Percentiles rank a stretch among this genome's conserved stretches.
Conservation (phyloP, 2,797 vertebrate species). For the Lepus townsendii region DNA sequence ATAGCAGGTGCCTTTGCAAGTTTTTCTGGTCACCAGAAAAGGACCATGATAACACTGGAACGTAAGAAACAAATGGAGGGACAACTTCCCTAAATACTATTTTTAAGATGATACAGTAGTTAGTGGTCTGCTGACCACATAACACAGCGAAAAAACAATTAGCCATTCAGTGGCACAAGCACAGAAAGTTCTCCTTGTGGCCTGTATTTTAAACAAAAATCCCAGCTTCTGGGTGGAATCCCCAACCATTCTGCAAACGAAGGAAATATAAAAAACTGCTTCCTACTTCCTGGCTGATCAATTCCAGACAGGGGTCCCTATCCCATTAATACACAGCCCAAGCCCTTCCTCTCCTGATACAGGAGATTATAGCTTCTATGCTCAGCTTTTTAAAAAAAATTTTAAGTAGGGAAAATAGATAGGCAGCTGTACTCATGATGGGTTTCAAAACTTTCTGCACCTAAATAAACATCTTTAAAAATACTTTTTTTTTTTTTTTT, state of each 20-base stretch:
- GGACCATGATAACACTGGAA: constrained; percentile 71
- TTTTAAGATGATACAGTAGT: constrained; percentile 83
- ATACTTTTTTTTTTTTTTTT: too few species aligned
- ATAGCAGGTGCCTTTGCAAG: not conserved
- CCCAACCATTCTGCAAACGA: constrained; percentile 23
- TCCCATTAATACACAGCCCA: not conserved
- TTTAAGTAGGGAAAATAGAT: constrained; percentile 80
- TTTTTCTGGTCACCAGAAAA: not conserved
- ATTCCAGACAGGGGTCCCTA: not conserved
- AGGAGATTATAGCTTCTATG: not conserved
- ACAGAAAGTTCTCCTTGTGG: constrained; percentile 65
- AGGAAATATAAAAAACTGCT: constrained; percentile 76
- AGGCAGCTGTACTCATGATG: constrained; percentile 70
- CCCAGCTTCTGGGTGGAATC: constrained; percentile 16
- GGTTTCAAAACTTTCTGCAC: too few species aligned
- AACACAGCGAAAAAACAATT: constrained; percentile 76
- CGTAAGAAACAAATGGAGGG: constrained; percentile 70
- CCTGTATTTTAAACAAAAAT: constrained; percentile 81
- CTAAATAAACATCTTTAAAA: too few species aligned
- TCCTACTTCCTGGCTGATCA: constrained; percentile 84
- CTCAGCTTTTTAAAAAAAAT: constrained; percentile 43
- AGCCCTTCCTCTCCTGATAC: constrained; percentile 4
- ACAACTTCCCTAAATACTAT: constrained; percentile 82
- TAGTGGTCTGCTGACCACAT: constrained; percentile 76
- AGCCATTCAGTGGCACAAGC: constrained; percentile 53